Base-by-base conservation (phyloP, 2,113 vertebrate species). In the Perca schrenkii region DNA sequence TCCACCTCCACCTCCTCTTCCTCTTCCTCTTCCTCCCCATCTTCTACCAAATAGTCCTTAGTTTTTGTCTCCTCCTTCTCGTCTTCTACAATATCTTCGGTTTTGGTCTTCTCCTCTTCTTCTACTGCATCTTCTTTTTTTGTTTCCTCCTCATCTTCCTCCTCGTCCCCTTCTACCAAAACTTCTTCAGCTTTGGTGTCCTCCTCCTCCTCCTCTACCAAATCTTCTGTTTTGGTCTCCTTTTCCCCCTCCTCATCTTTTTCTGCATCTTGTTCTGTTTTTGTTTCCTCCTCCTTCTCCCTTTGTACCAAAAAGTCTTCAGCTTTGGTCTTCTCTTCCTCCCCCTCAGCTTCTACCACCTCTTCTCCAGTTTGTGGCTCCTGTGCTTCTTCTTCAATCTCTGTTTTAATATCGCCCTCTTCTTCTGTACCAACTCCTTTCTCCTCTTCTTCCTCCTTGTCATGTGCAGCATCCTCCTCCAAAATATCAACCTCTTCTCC, bases 111-210 rank as follows among this genome's bases (percentile, higher is more conserved):
- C 3, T 77, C 63, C n/a, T 82, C 47, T 4, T 63, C 64, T 4
- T 47, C 46, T 66, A 8, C 0, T 0, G 57, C 7, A 15, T 31
- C 0, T 3, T 79, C 62, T 0, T 0, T 47, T 60, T 21, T 56
- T 13, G 6, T 36, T 0, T 36, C n/a, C 0, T 63, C 57, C 14
- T 0, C 74, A 34, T 34, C 34, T 6, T 34, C 34, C 14, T 68
- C 57, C 28, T 62, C 21, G 14, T 69, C 64, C 12, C 52, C 61
- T 0, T 76, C 52, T 34, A 40, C 28, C 1, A 40, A 4, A 1
- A 53, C 49, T 15, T 56, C 36, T 40, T 52, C 54, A 15, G 40
- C 10, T 69, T 47, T 62, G 4, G 43, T 71, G 1, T 71, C 58
- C 14, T 78, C 50, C 17, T 22, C 54, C 17, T 22, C 54, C 1